phyloP scores from a whole-genome alignment of 2,888 invertebrate genomes.

The Aleiodes alternator region DNA sequence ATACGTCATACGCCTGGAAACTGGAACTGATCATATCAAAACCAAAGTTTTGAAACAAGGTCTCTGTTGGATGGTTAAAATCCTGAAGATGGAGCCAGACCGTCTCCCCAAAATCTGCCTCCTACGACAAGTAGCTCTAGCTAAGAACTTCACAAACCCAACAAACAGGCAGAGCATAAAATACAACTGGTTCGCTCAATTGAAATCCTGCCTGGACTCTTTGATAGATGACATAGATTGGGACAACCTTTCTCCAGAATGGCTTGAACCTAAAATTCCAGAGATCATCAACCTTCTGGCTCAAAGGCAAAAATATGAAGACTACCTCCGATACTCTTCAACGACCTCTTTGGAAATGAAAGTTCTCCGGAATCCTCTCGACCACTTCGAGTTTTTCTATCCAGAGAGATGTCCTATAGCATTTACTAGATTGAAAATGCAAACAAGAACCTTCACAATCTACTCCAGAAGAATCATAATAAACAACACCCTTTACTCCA shows the following conservation, averaged over 20 bases:
- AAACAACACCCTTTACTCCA: neutral
- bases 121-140: neutral
- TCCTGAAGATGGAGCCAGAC: neutral
- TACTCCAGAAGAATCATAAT: neutral
- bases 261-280: neutral
- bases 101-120: neutral
- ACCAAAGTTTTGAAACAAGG: neutral
- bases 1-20: slow-evolving; percentile 13
- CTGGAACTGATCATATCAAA: neutral
- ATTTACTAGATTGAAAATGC: neutral
- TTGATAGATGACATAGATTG: neutral
- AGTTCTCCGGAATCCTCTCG: neutral
- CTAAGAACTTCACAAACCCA: neutral
- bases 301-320: neutral
- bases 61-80: neutral
- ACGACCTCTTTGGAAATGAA: neutral
- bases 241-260: neutral
- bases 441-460: neutral
- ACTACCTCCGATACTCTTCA: neutral
- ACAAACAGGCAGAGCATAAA: neutral
- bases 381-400: neutral
- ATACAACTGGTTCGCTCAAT: slow-evolving; percentile 2
- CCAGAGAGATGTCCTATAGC: neutral
- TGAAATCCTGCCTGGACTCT: neutral
- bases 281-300: neutral